Evolutionary conservation across 1,140 invertebrate genomes (phyloP).

Genomic region (Radopholus similis): DNA sequence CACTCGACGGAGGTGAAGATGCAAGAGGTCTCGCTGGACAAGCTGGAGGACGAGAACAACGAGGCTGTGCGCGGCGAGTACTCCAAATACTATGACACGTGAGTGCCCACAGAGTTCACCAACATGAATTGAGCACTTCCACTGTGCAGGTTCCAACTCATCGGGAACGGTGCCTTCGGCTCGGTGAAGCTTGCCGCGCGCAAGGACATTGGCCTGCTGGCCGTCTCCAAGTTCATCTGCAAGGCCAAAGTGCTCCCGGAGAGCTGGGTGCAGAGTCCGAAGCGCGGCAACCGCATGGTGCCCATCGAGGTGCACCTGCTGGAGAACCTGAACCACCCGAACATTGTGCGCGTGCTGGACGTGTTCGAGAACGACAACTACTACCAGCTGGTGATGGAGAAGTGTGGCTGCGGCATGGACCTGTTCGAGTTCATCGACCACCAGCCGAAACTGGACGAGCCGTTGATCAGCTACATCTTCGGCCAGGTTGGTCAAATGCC

Average conservation of each 20-base stretch:
- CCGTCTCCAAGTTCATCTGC: slow-evolving; percentile 73
- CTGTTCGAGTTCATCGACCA: slow-evolving; percentile 76
- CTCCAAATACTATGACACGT: slow-evolving; percentile 68
- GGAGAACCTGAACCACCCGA: slow-evolving; percentile 69
- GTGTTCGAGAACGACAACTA: slow-evolving; percentile 72
- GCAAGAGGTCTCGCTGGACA: slow-evolving; percentile 20
- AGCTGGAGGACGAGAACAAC: slow-evolving; percentile 47
- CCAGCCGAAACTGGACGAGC: slow-evolving; percentile 69
- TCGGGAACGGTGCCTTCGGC: slow-evolving; percentile 74
- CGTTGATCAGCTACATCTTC: slow-evolving; percentile 72
- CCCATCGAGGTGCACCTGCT: slow-evolving; percentile 71
- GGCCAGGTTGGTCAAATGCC: slow-evolving; percentile 66
- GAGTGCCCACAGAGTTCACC: neutral
- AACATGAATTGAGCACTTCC: neutral
- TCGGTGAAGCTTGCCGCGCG: slow-evolving; percentile 71
- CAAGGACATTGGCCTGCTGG: slow-evolving; percentile 67
- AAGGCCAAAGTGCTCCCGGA: slow-evolving; percentile 71
- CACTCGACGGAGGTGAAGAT: slow-evolving; percentile 13
- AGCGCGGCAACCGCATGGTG: slow-evolving; percentile 59
- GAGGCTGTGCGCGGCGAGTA: slow-evolving; percentile 62
- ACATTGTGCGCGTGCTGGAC: slow-evolving; percentile 73
- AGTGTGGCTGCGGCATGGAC: slow-evolving; percentile 75
- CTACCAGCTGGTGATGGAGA: slow-evolving; percentile 76
- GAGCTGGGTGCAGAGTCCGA: slow-evolving; percentile 66
- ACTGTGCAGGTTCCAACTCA: slow-evolving; percentile 64